These are phyloP conservation scores for Ptychobarbus kaznakovi DNA, from an alignment of 2,797 vertebrate species.

Conservation along the genomic window DNA sequence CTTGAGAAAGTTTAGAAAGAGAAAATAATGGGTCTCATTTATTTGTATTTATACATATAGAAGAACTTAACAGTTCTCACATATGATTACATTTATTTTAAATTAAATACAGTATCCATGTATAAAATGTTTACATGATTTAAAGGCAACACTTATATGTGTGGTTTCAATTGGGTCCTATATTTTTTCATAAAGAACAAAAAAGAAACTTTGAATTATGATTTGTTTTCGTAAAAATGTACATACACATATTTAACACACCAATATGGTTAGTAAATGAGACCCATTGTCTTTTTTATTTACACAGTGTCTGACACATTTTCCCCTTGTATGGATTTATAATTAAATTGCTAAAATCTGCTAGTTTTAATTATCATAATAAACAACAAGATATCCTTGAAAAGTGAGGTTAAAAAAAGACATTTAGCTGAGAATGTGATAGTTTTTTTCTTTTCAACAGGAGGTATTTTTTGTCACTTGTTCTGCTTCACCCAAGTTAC, in stretches of 20 bases:
- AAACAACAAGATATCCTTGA: background rate
- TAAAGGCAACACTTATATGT: background rate
- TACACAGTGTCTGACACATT: background rate
- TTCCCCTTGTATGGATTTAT: background rate
- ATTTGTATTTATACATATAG: background rate
- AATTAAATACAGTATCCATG: background rate
- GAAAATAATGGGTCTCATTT: background rate
- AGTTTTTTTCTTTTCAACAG: background rate
- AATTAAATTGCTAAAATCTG: background rate
- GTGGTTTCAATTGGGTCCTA: background rate
- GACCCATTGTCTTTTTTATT: background rate
- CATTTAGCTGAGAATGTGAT: constrained; percentile 6
- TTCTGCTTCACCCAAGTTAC: background rate
- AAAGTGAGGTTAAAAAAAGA: background rate
- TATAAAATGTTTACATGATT: background rate
- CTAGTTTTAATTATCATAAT: constrained; percentile 1
- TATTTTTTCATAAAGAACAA: background rate
- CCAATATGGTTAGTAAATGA: background rate
- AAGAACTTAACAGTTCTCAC: background rate
- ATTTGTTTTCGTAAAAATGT: too few relatives aligned
- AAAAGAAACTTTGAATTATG: too few relatives aligned
- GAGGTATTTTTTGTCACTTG: background rate
- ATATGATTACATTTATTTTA: background rate
- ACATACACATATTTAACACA: background rate
- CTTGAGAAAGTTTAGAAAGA: background rate